A percentile compares a stretch with the other conserved stretches of the same genome.
Conservation (phyloP, 2,888 invertebrate species). For the Ophion ventricosus region DNA sequence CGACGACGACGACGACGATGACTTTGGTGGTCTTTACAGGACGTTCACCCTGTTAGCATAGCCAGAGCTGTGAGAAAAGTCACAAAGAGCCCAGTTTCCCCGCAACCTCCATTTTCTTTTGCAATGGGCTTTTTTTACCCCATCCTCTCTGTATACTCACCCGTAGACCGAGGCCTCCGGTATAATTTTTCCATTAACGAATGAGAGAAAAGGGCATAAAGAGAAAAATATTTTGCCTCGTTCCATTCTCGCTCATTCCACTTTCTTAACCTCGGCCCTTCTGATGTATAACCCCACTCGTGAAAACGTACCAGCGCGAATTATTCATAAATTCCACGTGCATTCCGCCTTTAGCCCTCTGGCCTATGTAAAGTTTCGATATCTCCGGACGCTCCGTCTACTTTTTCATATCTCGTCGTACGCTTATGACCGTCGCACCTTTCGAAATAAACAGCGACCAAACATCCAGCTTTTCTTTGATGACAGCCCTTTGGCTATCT, state of each 20-base stretch:
- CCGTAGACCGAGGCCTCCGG: constrained; percentile 40
- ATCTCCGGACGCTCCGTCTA: neutral
- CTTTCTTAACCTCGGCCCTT: constrained; percentile 20
- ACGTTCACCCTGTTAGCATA: constrained; percentile 56
- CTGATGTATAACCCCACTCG: constrained; percentile 6
- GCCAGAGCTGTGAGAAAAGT: constrained; percentile 48
- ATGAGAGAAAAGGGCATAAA: constrained; percentile 52
- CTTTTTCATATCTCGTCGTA: neutral
- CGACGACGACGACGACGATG: constrained; percentile 34
- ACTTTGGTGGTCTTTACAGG: constrained; percentile 51
- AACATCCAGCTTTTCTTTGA: neutral
- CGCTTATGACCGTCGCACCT: neutral
- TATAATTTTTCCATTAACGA: constrained; percentile 67
- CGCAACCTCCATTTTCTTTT: constrained; percentile 31
- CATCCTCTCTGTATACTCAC: constrained; percentile 1
- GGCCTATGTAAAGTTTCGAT: neutral
- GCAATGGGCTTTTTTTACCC: constrained; percentile 38
- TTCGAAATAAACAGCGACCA: neutral
- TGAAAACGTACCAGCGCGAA: constrained; percentile 55
- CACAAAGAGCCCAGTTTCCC: constrained; percentile 48
- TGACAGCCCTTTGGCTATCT: neutral
- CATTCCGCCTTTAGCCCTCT: constrained; percentile 31
- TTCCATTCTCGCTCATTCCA: neutral
- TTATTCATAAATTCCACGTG: constrained; percentile 64
- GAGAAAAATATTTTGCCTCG: constrained; percentile 61